Evolutionary conservation across 2,888 invertebrate genomes (phyloP), one percentile per base, ranked within the genome.

Genomic region (Microctonus hyperodae): DNA sequence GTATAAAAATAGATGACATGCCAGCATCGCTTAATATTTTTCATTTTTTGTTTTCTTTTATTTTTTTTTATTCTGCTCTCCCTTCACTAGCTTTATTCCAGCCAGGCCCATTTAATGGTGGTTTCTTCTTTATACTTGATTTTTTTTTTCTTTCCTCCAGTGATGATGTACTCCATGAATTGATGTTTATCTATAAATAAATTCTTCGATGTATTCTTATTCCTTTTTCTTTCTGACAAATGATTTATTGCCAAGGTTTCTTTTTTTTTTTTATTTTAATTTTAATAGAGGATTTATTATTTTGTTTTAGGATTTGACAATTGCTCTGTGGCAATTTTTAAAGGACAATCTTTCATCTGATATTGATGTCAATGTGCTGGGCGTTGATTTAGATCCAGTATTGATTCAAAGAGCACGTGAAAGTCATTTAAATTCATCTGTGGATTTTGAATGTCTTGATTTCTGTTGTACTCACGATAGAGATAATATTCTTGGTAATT

Each of bases 301-400:
- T 55, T 72, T 74, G 72, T 85, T 86, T 72, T 78, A 88, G 88
- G 89, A 91, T 72, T 85, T 94, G n/a, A 92, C 93, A 1, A 80
- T 85, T 66, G 85, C 86, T 62, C 77, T 92, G 55, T 83, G 87
- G 74, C 71, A 85, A 33, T 89, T 88, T 78, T 78, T 92, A 64
- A 79, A 79, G 71, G 75, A 79, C 61, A 81, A 85, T 64, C 83
- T 86, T 68, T 81, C 83, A 58, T 76, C 81, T 55, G 75, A 79
- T 40, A 76, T 80, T 57, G 75, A 84, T 53, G 68, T 85, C 33
- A 74, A 78, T 33, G 85, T 91, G 70, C 80, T 94, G 59, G 95
- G 90, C 23, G 84, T 95, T 16, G 95, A 95, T 80, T 88, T 95
- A 65, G 95, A 95, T 82, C 86, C 88, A 16, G 84, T 79, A 31